These are phyloP conservation scores for Microhierax caerulescens DNA, from an alignment of 2,797 vertebrate genomes.

Conservation along the genomic window DNA sequence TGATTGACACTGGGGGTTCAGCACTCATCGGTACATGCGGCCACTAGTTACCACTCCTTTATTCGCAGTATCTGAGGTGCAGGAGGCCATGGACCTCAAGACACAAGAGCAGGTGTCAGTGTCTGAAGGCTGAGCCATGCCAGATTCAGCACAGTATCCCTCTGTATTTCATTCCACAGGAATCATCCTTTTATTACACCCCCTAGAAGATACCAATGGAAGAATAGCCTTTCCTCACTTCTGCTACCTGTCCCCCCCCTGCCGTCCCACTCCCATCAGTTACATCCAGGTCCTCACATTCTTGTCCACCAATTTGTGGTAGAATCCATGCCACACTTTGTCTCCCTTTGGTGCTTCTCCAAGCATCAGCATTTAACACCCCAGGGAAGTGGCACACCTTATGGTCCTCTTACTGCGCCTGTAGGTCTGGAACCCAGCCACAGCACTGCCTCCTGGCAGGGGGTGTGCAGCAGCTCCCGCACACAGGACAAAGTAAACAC, in stretches of 20 bases:
- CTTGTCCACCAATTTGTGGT: not conserved
- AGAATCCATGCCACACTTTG: not conserved
- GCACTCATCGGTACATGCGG: fast-evolving
- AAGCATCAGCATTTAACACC: not conserved
- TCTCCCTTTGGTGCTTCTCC: not conserved
- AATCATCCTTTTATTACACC: not conserved
- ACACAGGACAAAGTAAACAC: not conserved
- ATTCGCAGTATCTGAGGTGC: not conserved
- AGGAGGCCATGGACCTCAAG: not conserved
- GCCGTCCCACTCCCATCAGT: fast-evolving
- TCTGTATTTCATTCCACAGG: not conserved
- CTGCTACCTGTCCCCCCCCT: not conserved
- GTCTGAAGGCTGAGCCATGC: not conserved
- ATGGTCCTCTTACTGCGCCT: fast-evolving
- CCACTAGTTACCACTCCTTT: not conserved
- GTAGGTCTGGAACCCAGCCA: not conserved
- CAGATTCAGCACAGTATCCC: not conserved
- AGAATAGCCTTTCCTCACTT: not conserved
- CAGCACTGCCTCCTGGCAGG: not conserved
- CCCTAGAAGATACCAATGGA: fast-evolving
- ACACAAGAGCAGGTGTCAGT: not conserved
- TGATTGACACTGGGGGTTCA: not conserved
- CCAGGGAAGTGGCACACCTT: not conserved
- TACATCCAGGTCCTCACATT: not conserved
- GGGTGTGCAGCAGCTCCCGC: not conserved